phyloP scores from a whole-genome alignment of 2,797 vertebrate genomes.

The Manis javanica region DNA sequence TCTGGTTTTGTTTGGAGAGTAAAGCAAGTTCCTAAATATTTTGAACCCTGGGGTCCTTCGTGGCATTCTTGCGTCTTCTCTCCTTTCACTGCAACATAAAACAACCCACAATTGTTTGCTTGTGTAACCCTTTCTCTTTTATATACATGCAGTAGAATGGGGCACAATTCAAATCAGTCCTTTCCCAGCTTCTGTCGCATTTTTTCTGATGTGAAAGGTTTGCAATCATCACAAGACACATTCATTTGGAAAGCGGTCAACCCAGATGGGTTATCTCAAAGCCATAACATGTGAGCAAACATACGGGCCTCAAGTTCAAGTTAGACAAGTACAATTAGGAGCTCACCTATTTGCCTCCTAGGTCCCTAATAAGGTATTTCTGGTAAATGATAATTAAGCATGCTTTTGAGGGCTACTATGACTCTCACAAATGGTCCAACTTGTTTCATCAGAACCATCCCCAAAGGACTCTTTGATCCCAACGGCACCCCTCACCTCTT shows the following conservation, averaged over 20 bases:
- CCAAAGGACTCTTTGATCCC: conserved; percentile 69
- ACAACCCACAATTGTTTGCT: conserved; percentile 49
- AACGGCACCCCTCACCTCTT: conserved; percentile 71
- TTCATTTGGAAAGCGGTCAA: not conserved
- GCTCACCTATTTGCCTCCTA: conserved; percentile 53
- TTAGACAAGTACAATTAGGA: conserved; percentile 68
- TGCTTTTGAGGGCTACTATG: conserved; percentile 64
- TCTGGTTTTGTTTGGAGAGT: conserved; percentile 68
- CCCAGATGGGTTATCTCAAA: conserved; percentile 54
- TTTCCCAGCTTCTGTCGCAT: not conserved
- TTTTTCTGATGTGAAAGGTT: conserved; percentile 23
- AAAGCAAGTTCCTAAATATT: conserved; percentile 66
- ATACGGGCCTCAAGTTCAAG: not conserved
- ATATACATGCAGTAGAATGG: not conserved
- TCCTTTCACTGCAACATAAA: conserved; percentile 74
- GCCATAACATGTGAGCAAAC: conserved; percentile 29
- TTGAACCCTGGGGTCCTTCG: conserved; percentile 59
- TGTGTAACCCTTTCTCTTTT: not conserved
- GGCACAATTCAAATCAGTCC: not conserved
- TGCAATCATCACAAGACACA: not conserved
- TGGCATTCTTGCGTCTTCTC: conserved; percentile 71
- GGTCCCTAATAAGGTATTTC: conserved; percentile 28
- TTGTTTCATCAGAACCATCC: conserved; percentile 51
- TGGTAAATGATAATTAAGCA: conserved; percentile 76
- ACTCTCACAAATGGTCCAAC: conserved; percentile 71